Evolutionary conservation across 2,888 invertebrate genomes (phyloP).

Genomic region (Xanthorhoe designata): DNA sequence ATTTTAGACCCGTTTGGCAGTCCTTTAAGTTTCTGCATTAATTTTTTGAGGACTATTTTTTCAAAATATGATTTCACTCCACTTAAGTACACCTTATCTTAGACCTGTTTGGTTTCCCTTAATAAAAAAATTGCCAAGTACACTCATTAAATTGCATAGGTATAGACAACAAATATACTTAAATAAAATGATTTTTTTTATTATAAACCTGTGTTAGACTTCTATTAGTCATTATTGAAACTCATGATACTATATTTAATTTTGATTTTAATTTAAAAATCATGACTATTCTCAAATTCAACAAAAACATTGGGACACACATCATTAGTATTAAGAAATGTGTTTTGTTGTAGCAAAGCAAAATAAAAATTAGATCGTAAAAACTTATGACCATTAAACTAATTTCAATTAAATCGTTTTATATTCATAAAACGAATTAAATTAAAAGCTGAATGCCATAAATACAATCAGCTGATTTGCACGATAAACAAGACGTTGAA

Average conservation of each 20-base stretch:
- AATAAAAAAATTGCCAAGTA: no score
- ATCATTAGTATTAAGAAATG: neutral
- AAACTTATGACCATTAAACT: neutral
- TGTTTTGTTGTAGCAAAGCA: neutral
- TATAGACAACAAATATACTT: no score
- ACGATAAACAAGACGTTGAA: constrained; percentile 1
- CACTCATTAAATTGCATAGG: no score
- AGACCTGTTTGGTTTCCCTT: no score
- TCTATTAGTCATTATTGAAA: no score
- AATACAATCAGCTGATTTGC: constrained; percentile 6
- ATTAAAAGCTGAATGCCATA: neutral
- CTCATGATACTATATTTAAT: no score
- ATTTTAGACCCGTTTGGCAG: neutral
- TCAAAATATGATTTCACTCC: no score
- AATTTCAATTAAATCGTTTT: neutral
- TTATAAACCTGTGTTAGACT: no score
- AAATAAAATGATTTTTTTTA: no score
- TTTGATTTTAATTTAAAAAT: neutral
- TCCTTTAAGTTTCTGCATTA: no score
- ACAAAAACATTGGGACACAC: neutral
- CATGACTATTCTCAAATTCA: neutral
- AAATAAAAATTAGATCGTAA: neutral
- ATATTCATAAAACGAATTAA: constrained; percentile 1
- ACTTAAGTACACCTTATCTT: no score
- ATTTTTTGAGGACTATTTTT: no score